Base-by-base conservation (phyloP, 2,113 vertebrate genomes). In the Crotophaga sulcirostris region DNA sequence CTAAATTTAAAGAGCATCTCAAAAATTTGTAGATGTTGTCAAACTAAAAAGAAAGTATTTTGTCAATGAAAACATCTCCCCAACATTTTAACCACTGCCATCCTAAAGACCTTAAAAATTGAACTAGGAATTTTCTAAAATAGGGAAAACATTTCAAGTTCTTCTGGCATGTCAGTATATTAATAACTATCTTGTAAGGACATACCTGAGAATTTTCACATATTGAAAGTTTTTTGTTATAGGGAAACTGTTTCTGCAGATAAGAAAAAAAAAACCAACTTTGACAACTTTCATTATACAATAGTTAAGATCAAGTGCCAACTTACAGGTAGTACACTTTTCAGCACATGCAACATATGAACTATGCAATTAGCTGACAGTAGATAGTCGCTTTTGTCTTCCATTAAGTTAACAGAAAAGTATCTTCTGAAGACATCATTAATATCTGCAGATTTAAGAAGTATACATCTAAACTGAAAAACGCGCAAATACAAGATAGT, bases 241-340 rank as follows among this genome's bases (percentile, higher is more conserved):
- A 31, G 3, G 7, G 31, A 38, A 78, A 54, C 6, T 28, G 14
- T 2, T 82, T 75, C 19, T 16, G 8, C 21, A 31, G 19, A 16
- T 40, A 14, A 67, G 8, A 1, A 38, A 38, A 38, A 38, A 60
- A 51, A 38, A 77, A n/a, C n/a, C n/a, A n/a, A n/a, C n/a, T n/a
- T 7, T 25, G 13, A 56, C 79, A 70, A 40, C 5, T 63, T 66
- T 10, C 20, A 83, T 62, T 29, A 34, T 10, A 25, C 18, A 60
- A 7, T 12, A 31, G 58, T 75, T 13, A 49, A 58, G 42, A 74
- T 40, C 31, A 62, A 62, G 24, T 24, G 21, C 6, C 47, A 38
- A 47, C 13, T 64, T 55, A 13, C 1, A 13, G 0, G 0, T 2
- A 29, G 9, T 4, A 16, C 13, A 12, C 5, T 56, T 64, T 26